Base-by-base conservation (phyloP, 2,797 vertebrate genomes). In the Antrozous pallidus region DNA sequence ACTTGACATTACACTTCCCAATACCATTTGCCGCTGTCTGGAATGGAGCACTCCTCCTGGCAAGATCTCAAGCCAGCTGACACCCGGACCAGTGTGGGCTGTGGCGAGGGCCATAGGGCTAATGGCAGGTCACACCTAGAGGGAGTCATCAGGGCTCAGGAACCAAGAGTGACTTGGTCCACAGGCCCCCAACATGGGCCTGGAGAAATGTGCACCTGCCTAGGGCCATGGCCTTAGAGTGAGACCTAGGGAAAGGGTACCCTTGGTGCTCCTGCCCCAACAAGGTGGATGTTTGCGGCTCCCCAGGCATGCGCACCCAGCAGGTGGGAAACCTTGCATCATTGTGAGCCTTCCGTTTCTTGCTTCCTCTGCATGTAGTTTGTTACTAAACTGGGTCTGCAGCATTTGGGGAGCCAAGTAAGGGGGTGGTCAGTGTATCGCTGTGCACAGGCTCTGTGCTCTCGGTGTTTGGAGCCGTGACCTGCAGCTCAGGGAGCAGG, bases 141-240 rank as follows among this genome's bases (percentile, higher is more conserved):
- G 49, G 71, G 5, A 33, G 28, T 38, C 9, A 4, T 10, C 75
- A 2, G 28, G 56, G n/a, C 47, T 81, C 31, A 69, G 38, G 67
- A 79, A 49, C 36, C 38, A 58, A 65, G 8, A 83, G 36, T 49
- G 26, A 17, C 40, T 61, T 85, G 17, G 4, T 11, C 24, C 31
- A 13, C 28, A 18, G 91, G 36, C 8, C 45, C 42, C 56, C 31
- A 56, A 8, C 3, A 4, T 8, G 8, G 73, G 28, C 7, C 2
- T 13, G 56, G 26, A 73, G 65, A 24, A 71, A 8, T 0, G 0
- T 11, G 4, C 0, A 40, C 42, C 45, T 80, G 26, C 45, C 28
- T 1, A 54, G 22, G 0, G 6, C 49, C 24, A 7, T 18, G 6
- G 11, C 7, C n/a, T 65, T 56, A 14, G 24, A 22, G 33, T 2